Percentiles rank a stretch among this genome's conserved stretches.
Conservation (phyloP, 2,888 invertebrate genomes). For the Serripes groenlandicus region DNA sequence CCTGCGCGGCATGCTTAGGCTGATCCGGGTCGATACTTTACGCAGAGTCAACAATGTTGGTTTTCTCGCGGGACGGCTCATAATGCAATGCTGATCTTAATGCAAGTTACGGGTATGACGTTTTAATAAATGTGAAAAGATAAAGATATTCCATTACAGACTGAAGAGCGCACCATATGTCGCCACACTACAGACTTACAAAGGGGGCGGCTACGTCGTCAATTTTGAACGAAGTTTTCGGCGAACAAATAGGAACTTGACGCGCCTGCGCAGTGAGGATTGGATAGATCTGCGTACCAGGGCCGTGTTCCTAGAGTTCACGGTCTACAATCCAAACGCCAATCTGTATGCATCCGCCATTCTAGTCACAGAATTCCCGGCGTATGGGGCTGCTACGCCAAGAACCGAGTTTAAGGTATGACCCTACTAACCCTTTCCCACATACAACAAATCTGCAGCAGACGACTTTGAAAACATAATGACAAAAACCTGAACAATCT, state of each 20-base stretch:
- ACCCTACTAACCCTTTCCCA: too few species aligned
- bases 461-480: too few species aligned
- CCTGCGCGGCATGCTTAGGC: too few species aligned
- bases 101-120: too few species aligned
- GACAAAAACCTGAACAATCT: too few species aligned
- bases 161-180: constrained; percentile 86
- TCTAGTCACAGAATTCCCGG: constrained; percentile 83
- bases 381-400: constrained; percentile 80
- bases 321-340: constrained; percentile 87
- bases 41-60: too few species aligned
- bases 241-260: constrained; percentile 81
- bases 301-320: constrained; percentile 88
- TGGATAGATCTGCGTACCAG: constrained; percentile 87
- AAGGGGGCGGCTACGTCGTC: constrained; percentile 85
- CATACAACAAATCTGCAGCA: too few species aligned
- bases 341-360: constrained; percentile 85
- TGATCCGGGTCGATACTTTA: too few species aligned
- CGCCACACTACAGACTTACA: constrained; percentile 86
- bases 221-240: constrained; percentile 81
- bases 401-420: constrained; percentile 83
- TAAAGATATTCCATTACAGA: too few species aligned
- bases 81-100: too few species aligned
- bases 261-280: constrained; percentile 81
- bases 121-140: too few species aligned
- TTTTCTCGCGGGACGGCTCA: too few species aligned